Evolutionary conservation across 2,113 vertebrate genomes (phyloP).

Genomic region (Hippolais icterina): DNA sequence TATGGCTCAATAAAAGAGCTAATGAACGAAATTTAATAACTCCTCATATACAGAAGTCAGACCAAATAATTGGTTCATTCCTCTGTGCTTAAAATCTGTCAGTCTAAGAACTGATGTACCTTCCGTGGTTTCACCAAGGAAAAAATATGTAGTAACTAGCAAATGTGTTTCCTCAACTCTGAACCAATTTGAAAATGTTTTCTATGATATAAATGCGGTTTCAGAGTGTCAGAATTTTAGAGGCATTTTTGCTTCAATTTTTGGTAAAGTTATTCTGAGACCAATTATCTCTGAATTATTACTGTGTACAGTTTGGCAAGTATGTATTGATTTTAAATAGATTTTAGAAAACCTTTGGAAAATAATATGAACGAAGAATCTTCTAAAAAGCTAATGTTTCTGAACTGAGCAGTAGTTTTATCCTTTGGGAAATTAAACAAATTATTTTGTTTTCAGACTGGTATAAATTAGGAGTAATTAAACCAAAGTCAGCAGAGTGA

Average conservation of each 20-base stretch:
- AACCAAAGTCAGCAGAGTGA: background rate
- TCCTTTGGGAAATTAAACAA: conserved; percentile 6
- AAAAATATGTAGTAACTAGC: background rate
- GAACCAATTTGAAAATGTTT: background rate
- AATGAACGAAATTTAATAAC: conserved; percentile 39
- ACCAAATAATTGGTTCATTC: conserved; percentile 22
- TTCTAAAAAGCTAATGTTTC: background rate
- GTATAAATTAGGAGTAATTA: conserved; percentile 11
- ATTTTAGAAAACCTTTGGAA: background rate
- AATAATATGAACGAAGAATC: background rate
- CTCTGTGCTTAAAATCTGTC: background rate
- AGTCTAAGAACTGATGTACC: background rate
- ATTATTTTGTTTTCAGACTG: background rate
- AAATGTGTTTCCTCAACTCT: background rate
- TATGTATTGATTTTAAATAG: background rate
- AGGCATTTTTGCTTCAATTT: background rate
- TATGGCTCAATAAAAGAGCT: background rate
- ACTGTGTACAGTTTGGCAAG: background rate
- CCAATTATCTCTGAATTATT: background rate
- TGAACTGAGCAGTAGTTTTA: background rate
- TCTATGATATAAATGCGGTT: background rate
- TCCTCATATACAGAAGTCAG: background rate
- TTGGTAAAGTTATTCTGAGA: background rate
- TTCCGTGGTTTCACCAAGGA: background rate
- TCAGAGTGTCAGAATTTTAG: background rate